Evolutionary conservation across 1,140 invertebrate species (phyloP), one percentile per base, ranked within the genome.

Genomic region (Drosophila rufa): DNA sequence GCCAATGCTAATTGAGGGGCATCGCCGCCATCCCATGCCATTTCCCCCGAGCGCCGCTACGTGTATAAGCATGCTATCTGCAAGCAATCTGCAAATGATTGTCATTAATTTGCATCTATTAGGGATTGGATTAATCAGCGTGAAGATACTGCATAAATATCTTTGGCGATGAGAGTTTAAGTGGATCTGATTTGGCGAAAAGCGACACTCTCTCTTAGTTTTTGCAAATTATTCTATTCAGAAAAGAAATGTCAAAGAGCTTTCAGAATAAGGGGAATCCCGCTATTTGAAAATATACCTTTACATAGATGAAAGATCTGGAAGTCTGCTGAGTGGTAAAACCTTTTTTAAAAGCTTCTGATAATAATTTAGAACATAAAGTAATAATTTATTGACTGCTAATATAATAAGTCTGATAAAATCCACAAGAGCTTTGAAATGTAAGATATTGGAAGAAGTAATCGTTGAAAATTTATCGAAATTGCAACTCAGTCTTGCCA

Each of bases 1-100:
- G 55, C 55, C 55, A 30, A 45, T 46, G 80, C 84, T 87, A 89
- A 87, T 87, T 87, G 83, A 64, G 68, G 65, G 70, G 75, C 67
- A 55, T 64, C 33, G 19, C 36, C 14, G 33, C 17, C 47, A 45
- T 38, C 9, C 22, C 19, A 43, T 7, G 7, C 46, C 40, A 60
- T 25, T 51, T 68, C 38, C 66, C 61, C 30, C 48, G 30, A 55
- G 67, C 67, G 33, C 19, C 47, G n/a, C 36, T 47, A 56, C 56
- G 68, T n/a, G n/a, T n/a, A n/a, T n/a, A n/a, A 73, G 69, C 59
- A 38, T 71, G 30, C 57, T 73, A 73, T 73, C 67, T 73, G 67
- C 25, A 12, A 60, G 70, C 70, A 73, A 74, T 74, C 70, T 73
- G 67, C 67, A 64, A 74, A 75, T 78, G 75, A 78, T 78, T 78